Percentiles rank a stretch among this genome's conserved stretches.
Conservation (phyloP, 2,888 invertebrate genomes). For the Agriotes lineatus region DNA sequence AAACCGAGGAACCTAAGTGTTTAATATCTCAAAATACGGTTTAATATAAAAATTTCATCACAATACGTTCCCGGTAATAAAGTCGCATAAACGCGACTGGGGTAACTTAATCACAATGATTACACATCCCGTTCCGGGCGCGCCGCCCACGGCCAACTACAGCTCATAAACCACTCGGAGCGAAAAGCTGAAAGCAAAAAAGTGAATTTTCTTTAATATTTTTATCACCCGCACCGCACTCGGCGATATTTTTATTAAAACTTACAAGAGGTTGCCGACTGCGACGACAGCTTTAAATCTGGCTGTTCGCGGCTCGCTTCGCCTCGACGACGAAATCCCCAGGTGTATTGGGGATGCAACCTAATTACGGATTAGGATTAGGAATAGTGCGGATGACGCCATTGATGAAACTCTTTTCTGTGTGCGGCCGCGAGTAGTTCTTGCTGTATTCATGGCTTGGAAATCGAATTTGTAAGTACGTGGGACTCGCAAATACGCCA, state of each 20-base stretch:
- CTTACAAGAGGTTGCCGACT: constrained; percentile 31
- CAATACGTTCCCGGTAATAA: constrained; percentile 43
- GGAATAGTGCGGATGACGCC: not conserved
- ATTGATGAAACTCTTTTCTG: not conserved
- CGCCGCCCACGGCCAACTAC: constrained; percentile 32
- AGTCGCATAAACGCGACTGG: constrained; percentile 42
- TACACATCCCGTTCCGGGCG: constrained; percentile 41
- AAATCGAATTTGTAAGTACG: too few species aligned
- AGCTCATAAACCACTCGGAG: constrained; percentile 43
- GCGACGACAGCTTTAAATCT: constrained; percentile 33
- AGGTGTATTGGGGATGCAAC: constrained; percentile 1
- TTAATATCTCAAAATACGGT: constrained; percentile 43
- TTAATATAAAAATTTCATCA: constrained; percentile 45
- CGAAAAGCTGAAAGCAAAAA: constrained; percentile 43
- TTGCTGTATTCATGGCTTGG: too few species aligned
- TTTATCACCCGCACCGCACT: constrained; percentile 47
- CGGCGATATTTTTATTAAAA: constrained; percentile 49
- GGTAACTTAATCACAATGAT: constrained; percentile 45
- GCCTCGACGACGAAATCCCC: not conserved
- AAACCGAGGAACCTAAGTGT: constrained; percentile 38
- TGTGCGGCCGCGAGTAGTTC: not conserved
- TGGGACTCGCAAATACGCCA: too few species aligned
- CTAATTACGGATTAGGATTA: not conserved
- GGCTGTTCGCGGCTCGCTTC: constrained; percentile 23
- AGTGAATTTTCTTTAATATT: constrained; percentile 52